Evolutionary conservation across 2,888 invertebrate species (phyloP).

Genomic region (Rhingia campestris): DNA sequence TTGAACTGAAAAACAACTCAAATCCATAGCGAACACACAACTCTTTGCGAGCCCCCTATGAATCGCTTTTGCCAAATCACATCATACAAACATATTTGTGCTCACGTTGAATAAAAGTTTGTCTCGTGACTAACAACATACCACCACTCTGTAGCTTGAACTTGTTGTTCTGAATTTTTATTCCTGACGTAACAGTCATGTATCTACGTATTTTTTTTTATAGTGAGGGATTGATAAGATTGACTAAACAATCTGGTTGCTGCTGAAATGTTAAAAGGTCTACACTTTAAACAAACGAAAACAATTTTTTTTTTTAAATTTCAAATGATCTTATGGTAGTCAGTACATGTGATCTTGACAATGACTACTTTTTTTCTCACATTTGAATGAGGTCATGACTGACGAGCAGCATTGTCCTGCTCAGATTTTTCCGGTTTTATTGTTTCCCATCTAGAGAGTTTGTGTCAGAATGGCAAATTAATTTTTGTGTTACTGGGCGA

Average conservation of each 20-base stretch:
- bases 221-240: neutral
- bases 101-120: neutral
- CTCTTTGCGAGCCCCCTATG: constrained; percentile 10
- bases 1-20: neutral
- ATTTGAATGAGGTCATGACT: no score
- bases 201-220: neutral
- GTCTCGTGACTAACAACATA: neutral
- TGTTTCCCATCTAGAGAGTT: neutral
- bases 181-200: neutral
- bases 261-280: no score
- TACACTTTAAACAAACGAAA: no score
- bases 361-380: no score
- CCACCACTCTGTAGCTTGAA: neutral
- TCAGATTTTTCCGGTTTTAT: neutral
- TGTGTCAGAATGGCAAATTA: neutral
- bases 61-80: neutral
- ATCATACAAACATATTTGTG: neutral
- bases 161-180: neutral
- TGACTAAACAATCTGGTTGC: neutral
- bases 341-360: no score
- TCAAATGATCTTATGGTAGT: no score
- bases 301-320: no score
- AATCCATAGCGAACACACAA: neutral
- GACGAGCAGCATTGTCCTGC: no score
- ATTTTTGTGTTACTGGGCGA: constrained; percentile 6